phyloP scores from a whole-genome alignment of 2,113 vertebrate species.

The Orthonyx spaldingii region DNA sequence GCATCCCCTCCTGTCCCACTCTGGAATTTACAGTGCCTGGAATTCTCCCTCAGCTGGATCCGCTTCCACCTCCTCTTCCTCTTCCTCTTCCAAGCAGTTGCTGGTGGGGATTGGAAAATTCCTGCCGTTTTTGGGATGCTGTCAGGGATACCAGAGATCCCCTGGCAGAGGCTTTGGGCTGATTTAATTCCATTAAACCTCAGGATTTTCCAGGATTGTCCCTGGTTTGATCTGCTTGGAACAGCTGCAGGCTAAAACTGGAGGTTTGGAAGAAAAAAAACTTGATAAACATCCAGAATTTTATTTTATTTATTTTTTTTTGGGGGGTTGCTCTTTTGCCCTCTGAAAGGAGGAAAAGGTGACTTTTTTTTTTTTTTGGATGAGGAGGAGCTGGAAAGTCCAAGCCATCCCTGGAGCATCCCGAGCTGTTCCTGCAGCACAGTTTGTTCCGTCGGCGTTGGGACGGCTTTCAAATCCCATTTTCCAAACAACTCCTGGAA shows the following conservation, averaged over 20 bases:
- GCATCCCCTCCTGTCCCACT: too few relatives aligned
- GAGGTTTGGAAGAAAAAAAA: neutral
- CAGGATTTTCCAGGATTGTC: neutral
- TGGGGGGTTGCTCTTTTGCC: neutral
- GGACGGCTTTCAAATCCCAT: neutral
- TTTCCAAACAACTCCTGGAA: conserved; percentile 39
- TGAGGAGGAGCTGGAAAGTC: neutral
- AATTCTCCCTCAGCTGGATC: neutral
- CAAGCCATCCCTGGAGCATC: neutral
- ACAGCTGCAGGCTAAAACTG: neutral
- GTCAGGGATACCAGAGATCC: neutral
- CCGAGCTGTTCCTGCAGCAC: neutral
- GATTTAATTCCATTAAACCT: neutral
- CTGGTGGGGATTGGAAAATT: neutral
- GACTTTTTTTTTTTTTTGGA: neutral
- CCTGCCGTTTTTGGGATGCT: neutral
- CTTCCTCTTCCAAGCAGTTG: neutral
- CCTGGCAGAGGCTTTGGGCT: neutral
- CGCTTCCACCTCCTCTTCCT: conserved; percentile 5
- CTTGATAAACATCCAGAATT: too few relatives aligned
- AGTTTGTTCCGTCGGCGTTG: neutral
- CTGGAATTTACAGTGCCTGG: neutral
- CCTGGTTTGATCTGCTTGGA: neutral
- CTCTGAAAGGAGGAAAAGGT: neutral
- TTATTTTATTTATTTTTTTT: neutral